Conservation (phyloP, 2,797 vertebrate genomes). For the Falco naumanni region DNA sequence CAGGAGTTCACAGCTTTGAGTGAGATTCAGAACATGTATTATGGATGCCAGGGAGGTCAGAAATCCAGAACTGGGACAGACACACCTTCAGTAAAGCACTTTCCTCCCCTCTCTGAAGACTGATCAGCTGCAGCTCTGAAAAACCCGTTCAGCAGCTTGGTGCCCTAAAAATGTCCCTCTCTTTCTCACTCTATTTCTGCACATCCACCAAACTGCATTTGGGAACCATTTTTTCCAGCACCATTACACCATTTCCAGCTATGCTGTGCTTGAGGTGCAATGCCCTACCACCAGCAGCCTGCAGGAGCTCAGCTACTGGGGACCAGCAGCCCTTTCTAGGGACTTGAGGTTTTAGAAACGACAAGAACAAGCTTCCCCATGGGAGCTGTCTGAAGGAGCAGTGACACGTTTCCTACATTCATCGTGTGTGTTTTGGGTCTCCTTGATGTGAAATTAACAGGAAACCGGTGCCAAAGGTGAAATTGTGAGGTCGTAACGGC, state of each 20-base stretch:
- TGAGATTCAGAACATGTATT: neutral
- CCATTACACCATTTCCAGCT: neutral
- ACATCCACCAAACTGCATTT: neutral
- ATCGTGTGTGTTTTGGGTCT: neutral
- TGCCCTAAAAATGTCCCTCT: neutral
- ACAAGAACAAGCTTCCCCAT: neutral
- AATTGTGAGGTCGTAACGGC: neutral
- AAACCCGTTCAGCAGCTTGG: neutral
- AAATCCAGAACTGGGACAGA: neutral
- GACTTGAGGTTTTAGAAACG: neutral
- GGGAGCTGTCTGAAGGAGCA: neutral
- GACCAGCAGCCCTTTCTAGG: neutral
- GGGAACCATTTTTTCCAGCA: neutral
- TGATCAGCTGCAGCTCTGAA: neutral
- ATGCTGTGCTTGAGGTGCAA: fast-evolving
- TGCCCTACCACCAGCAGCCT: neutral
- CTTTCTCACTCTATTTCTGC: neutral
- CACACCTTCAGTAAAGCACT: neutral
- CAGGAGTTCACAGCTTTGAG: neutral
- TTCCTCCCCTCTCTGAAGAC: neutral
- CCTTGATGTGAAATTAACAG: neutral
- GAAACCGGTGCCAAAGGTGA: neutral
- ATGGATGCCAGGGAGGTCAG: neutral
- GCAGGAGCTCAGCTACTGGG: neutral
- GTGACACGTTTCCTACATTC: neutral